Conservation (phyloP, 1,140 invertebrate genomes). For the Temnothorax nylanderi region DNA sequence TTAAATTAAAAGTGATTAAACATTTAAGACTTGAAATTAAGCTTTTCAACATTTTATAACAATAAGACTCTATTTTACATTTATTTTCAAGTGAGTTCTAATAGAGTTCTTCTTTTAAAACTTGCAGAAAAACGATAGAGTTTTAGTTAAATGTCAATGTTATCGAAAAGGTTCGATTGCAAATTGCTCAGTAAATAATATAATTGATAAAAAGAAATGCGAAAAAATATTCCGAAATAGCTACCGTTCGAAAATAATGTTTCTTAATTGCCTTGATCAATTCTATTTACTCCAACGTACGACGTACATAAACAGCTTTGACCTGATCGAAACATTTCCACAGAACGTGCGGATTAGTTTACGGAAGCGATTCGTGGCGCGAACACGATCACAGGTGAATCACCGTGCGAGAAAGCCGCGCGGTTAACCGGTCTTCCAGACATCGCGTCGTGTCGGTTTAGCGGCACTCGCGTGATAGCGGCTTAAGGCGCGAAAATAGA, state of each 20-base stretch:
- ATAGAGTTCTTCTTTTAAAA: not conserved
- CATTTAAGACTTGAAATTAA: not conserved
- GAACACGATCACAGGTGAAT: not conserved
- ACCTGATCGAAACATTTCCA: not conserved
- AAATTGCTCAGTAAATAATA: not conserved
- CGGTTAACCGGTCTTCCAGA: constrained; percentile 2
- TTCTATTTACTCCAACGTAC: not conserved
- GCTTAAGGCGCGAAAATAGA: constrained; percentile 74
- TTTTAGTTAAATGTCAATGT: constrained; percentile 14
- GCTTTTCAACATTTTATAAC: not conserved
- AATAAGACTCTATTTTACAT: not conserved
- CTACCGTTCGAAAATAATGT: not conserved
- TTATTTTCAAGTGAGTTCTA: not conserved
- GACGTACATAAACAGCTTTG: constrained; percentile 11
- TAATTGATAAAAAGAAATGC: not conserved
- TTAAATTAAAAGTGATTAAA: not conserved
- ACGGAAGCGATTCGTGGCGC: not conserved
- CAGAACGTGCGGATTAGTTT: not conserved
- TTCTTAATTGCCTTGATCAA: not conserved
- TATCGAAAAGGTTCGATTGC: not conserved
- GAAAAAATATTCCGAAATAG: too few species aligned
- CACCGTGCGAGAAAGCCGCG: constrained; percentile 4
- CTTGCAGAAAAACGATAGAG: not conserved
- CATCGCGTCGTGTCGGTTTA: not conserved
- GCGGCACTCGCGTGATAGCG: constrained; percentile 56